Evolutionary conservation across 2,888 invertebrate genomes (phyloP).

Genomic region (Chymomyza procnemis): DNA sequence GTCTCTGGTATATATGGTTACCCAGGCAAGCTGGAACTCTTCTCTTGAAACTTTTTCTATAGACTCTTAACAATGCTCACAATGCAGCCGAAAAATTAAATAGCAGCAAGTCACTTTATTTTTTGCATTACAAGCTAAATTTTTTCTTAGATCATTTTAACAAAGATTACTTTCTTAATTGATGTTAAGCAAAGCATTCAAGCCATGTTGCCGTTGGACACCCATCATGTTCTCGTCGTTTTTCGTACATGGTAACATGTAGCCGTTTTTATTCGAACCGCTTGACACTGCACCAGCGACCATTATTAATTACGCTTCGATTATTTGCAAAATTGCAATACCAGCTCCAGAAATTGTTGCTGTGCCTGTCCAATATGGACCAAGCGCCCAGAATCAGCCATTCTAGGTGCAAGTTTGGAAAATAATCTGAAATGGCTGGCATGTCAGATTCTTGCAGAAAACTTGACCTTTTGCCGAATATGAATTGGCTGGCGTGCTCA

Average conservation of each 20-base stretch:
- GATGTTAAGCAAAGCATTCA: background rate
- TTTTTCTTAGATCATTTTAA: background rate
- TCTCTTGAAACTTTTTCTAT: conserved; percentile 24
- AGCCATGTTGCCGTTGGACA: background rate
- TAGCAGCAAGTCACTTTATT: conserved; percentile 1
- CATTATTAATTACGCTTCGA: background rate
- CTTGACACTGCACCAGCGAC: background rate
- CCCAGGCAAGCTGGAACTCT: conserved; percentile 19
- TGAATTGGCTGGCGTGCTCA: background rate
- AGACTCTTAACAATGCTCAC: background rate
- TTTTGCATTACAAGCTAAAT: background rate
- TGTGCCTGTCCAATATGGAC: conserved; percentile 4
- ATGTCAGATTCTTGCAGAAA: background rate
- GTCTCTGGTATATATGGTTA: conserved; percentile 41
- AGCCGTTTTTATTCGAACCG: background rate
- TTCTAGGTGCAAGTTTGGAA: background rate
- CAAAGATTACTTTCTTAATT: background rate
- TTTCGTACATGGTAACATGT: background rate
- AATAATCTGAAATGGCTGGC: background rate
- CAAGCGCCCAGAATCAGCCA: conserved; percentile 5
- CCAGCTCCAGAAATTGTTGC: background rate
- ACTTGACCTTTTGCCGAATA: background rate
- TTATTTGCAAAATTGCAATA: background rate
- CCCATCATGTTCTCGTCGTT: background rate
- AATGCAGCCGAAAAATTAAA: conserved; percentile 11